A percentile compares a stretch with the other conserved stretches of the same genome.
These are phyloP conservation scores for Sebastiscus tertius DNA, from an alignment of 2,797 vertebrate species.

Conservation along the genomic window DNA sequence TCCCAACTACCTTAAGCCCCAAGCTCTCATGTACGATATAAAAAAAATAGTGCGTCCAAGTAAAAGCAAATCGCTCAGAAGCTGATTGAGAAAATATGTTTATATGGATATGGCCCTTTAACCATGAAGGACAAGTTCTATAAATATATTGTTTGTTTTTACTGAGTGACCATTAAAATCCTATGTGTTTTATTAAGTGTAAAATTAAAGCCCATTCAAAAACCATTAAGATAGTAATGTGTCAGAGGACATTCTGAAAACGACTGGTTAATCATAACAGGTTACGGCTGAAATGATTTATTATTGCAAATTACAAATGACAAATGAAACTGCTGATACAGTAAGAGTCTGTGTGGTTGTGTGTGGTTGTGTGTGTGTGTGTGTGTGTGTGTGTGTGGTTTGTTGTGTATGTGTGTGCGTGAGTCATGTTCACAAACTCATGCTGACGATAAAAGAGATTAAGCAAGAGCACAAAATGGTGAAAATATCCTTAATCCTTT, in stretches of 20 bases:
- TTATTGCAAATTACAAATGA: not conserved
- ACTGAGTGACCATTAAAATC: not conserved
- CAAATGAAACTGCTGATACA: not conserved
- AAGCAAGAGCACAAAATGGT: constrained; percentile 1
- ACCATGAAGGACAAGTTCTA: not conserved
- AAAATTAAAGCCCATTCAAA: not conserved
- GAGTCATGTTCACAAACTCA: constrained; percentile 12
- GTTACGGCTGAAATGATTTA: not conserved
- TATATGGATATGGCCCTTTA: not conserved
- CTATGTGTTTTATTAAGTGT: not conserved
- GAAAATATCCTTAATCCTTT: constrained; percentile 22
- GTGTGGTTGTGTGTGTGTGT: not conserved
- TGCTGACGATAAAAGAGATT: constrained; percentile 1
- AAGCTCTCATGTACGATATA: not conserved
- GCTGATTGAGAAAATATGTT: not conserved
- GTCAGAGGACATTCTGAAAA: not conserved
- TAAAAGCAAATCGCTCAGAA: not conserved
- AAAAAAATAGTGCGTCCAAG: not conserved
- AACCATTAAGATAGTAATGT: not conserved
- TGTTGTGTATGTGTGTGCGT: not conserved
- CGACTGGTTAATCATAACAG: not conserved
- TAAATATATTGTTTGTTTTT: not conserved
- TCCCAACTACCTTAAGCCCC: not conserved
- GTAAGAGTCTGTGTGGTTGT: not conserved
- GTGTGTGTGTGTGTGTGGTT: constrained; percentile 6